Percentiles rank a stretch among this genome's conserved stretches.
Conservation (phyloP, 1,140 invertebrate genomes). For the Chironomus striatipennis region DNA sequence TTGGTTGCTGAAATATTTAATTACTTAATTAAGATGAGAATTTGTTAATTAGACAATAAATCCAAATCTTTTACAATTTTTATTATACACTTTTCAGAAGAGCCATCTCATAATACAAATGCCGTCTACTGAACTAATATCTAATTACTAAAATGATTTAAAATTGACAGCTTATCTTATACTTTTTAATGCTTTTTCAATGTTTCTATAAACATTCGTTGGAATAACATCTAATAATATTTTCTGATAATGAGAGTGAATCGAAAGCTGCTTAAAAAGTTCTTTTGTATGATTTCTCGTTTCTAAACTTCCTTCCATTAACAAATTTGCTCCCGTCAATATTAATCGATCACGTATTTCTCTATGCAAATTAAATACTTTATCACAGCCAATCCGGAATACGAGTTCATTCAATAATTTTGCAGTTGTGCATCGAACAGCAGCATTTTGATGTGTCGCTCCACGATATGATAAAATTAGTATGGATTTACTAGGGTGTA, state of each 20-base stretch:
- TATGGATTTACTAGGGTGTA: conserved; percentile 35
- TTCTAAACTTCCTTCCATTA: conserved; percentile 78
- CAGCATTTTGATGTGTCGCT: conserved; percentile 72
- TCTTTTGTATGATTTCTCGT: conserved; percentile 65
- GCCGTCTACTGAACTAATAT: background rate
- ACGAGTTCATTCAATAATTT: conserved; percentile 63
- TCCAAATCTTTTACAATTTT: background rate
- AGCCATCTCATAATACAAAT: background rate
- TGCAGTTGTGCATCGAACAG: conserved; percentile 70
- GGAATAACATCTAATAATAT: conserved; percentile 56
- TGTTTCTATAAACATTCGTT: conserved; percentile 52
- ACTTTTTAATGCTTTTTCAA: conserved; percentile 51
- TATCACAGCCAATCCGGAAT: conserved; percentile 62
- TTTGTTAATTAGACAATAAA: background rate
- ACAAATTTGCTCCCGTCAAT: conserved; percentile 66
- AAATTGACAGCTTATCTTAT: conserved; percentile 28
- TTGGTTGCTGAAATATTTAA: background rate
- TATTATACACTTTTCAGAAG: background rate
- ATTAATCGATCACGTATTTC: conserved; percentile 76
- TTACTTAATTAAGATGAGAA: background rate
- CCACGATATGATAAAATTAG: conserved; percentile 45
- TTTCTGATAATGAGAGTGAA: conserved; percentile 53
- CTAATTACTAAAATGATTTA: background rate
- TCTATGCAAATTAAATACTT: conserved; percentile 59
- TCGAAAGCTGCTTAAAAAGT: conserved; percentile 51